Percentiles rank a stretch among this genome's conserved stretches.
These are phyloP conservation scores for Medauroidea extradentata DNA, from an alignment of 1,140 invertebrate species.

Conservation along the genomic window DNA sequence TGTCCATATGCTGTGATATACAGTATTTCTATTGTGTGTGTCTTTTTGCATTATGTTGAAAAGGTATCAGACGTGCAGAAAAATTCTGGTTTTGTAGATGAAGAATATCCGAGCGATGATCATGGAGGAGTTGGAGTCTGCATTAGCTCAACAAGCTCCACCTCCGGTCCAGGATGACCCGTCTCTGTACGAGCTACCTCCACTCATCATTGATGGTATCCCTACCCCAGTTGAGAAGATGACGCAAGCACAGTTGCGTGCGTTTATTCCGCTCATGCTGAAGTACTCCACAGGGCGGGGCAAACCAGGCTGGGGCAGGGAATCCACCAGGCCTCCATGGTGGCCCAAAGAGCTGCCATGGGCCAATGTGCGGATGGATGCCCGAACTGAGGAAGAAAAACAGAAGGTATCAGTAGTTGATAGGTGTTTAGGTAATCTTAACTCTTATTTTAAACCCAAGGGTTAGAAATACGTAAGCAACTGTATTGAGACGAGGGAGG, in stretches of 20 bases:
- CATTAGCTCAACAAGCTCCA: constrained; percentile 89
- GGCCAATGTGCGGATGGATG: constrained; percentile 98
- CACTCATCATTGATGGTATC: constrained; percentile 94
- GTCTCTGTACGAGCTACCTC: constrained; percentile 89
- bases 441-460: no score
- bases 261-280: constrained; percentile 96
- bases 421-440: no score
- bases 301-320: constrained; percentile 96
- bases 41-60: no score
- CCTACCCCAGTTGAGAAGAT: constrained; percentile 98
- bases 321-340: constrained; percentile 92
- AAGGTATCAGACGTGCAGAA: no score
- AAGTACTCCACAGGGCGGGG: constrained; percentile 96
- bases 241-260: constrained; percentile 94
- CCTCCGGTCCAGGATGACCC: constrained; percentile 88
- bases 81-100: constrained; percentile 47
- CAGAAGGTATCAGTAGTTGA: constrained; percentile 68
- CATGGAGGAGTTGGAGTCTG: constrained; percentile 91
- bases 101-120: constrained; percentile 84
- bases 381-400: constrained; percentile 91
- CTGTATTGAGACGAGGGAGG: no score
- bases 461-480: no score
- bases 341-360: constrained; percentile 96
- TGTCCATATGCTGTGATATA: no score
- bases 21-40: no score